phyloP scores from a whole-genome alignment of 2,797 vertebrate species.

The Anas capensis region DNA sequence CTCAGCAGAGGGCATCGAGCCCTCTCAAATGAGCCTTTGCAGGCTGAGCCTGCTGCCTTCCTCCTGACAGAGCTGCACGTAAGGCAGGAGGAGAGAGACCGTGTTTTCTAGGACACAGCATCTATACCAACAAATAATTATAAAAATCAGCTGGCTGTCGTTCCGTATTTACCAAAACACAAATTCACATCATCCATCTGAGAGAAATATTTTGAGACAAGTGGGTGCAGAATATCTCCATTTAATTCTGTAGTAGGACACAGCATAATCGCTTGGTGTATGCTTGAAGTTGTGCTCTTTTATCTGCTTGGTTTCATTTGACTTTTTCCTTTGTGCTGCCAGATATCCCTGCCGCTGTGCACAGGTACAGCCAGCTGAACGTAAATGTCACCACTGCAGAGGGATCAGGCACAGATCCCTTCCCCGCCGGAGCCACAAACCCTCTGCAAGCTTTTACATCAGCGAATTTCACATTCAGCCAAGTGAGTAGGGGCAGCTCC shows the following conservation, averaged over 20 bases:
- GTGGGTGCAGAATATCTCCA: background rate
- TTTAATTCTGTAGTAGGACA: background rate
- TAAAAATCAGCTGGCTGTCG: background rate
- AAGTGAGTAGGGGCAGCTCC: background rate
- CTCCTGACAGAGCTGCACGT: background rate
- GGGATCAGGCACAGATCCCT: background rate
- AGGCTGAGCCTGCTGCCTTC: background rate
- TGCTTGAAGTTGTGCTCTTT: background rate
- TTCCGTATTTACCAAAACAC: background rate
- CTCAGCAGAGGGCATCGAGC: background rate
- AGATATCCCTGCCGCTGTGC: background rate
- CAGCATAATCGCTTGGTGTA: accelerated
- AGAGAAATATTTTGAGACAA: background rate
- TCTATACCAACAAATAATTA: background rate
- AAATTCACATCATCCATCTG: background rate
- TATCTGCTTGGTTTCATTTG: background rate
- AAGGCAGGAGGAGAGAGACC: background rate
- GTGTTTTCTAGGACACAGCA: background rate
- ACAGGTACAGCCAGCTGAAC: background rate
- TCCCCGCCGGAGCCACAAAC: background rate
- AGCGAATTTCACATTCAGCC: background rate
- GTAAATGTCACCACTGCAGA: background rate
- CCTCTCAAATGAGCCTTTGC: constrained; percentile 2
- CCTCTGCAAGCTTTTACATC: background rate
- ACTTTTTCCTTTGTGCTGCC: background rate